These are phyloP conservation scores for Lasioglossum leucozonium DNA, from an alignment of 2,888 invertebrate species.

Conservation along the genomic window DNA sequence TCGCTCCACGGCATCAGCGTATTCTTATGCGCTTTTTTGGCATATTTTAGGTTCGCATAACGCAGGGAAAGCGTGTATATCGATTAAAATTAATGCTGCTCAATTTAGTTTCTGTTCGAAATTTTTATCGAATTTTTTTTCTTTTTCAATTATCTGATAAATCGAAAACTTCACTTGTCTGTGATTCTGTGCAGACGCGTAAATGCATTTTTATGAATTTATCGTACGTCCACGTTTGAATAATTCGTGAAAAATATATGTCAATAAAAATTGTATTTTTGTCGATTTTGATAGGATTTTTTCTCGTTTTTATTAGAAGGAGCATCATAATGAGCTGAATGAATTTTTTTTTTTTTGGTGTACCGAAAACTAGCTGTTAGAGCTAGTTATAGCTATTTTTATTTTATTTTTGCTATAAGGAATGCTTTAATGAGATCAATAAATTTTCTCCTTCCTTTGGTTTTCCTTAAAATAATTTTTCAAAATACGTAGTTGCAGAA, in stretches of 20 bases:
- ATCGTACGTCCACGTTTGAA: neutral
- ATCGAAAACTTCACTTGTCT: neutral
- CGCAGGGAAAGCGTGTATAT: neutral
- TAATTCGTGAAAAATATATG: neutral
- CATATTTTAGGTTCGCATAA: neutral
- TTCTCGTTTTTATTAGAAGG: neutral
- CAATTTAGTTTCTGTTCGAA: neutral
- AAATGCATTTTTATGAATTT: neutral
- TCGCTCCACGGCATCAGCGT: neutral
- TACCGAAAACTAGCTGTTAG: neutral
- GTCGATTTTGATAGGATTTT: neutral
- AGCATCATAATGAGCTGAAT: neutral
- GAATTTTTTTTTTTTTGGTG: neutral
- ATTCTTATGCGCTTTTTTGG: neutral
- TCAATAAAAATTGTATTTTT: neutral
- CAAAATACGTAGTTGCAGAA: neutral
- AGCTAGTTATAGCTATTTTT: neutral
- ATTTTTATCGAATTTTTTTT: neutral
- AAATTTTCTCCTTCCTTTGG: neutral
- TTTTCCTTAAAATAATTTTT: neutral
- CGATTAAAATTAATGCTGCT: neutral
- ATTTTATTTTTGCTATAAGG: neutral
- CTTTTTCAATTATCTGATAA: neutral
- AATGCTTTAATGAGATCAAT: neutral
- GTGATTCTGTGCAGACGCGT: neutral